Evolutionary conservation across 2,797 vertebrate species (phyloP), one percentile per base, ranked within the genome.

Genomic region (Xiphorhynchus erythropygius): DNA sequence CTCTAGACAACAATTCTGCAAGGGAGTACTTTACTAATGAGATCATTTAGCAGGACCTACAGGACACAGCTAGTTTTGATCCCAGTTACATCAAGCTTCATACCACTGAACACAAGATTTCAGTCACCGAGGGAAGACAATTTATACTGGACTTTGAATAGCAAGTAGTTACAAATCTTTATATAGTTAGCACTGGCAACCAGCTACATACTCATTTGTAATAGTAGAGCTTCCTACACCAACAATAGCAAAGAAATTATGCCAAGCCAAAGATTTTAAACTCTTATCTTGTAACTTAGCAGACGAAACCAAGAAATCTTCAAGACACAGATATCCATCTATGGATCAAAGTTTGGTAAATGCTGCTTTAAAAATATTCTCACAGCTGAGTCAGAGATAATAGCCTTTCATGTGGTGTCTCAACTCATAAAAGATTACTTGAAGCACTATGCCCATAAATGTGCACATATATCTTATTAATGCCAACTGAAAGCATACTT

Each of bases 301-400:
- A 90, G 50, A 68, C 5, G 64, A 90, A 87, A 30, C 3, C 33
- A 70, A 73, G 24, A 63, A 55, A 18, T 56, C 35, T 85, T 42
- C 27, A 90, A 68, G 79, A 90, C 44, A 79, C n/a, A 47, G 71
- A 64, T 78, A 90, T n/a, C 32, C 24, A 90, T 82, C 62, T 59
- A 18, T 24, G 24, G 59, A 81, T 85, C 67, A 73, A 87, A 79
- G 46, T 83, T 67, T 65, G 32, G 12, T 64, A 86, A 90, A 79
- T 1, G 10, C 10, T 80, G 55, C 37, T 88, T 71, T 86, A 55
- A 86, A 90, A 67, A 62, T 62, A 60, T 59, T 55, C 75, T 71
- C 59, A 60, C 46, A 62, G 41, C 32, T 33, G 17, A 79, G 55
- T 65, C 71, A 85, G 68, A 92, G 67, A 88, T 47, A 89, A 79